phyloP scores from a whole-genome alignment of 2,797 vertebrate genomes.

The Pyrrhura leucotis region DNA sequence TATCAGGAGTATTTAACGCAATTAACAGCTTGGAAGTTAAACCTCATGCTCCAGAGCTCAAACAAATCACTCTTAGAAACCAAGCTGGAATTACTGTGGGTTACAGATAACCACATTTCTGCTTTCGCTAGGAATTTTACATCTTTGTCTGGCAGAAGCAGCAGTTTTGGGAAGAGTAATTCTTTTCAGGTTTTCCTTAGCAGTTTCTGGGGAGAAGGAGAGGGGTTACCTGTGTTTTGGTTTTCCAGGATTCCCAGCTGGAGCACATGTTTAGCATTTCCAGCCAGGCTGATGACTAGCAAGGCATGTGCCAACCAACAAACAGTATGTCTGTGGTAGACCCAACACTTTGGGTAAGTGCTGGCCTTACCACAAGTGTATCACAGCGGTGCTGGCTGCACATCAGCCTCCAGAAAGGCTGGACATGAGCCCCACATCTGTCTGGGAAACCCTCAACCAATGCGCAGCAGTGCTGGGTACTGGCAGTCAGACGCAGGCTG shows the following conservation, averaged over 20 bases:
- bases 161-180: not conserved
- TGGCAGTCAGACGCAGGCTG: not conserved
- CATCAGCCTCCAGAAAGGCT: not conserved
- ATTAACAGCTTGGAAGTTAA: not conserved
- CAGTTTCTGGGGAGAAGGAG: not conserved
- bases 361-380: not conserved
- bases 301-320: not conserved
- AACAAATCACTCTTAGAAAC: not conserved
- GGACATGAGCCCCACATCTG: not conserved
- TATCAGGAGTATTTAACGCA: not conserved
- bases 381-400: not conserved
- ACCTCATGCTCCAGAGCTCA: not conserved
- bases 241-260: not conserved
- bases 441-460: not conserved
- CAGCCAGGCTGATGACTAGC: not conserved
- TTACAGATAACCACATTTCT: not conserved
- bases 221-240: not conserved
- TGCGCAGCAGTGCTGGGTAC: not conserved
- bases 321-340: not conserved
- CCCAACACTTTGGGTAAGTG: not conserved
- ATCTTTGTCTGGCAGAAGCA: not conserved
- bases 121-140: not conserved
- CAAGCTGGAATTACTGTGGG: not conserved
- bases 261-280: not conserved
- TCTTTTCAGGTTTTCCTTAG: not conserved